Evolutionary conservation across 2,888 invertebrate genomes (phyloP).

Genomic region (Melieria crassipennis): DNA sequence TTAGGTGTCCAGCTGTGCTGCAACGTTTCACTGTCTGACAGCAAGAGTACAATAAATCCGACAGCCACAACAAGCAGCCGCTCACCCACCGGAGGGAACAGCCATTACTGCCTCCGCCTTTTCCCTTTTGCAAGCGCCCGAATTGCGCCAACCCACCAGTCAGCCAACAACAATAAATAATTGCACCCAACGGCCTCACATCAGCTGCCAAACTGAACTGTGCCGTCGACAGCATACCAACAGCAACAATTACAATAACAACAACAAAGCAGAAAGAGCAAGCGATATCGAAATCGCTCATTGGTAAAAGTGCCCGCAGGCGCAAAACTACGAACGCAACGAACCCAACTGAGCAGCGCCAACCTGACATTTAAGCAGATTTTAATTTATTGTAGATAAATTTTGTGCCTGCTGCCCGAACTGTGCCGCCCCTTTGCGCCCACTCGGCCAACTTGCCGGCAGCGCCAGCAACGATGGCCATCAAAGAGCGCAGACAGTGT

Average conservation of each 20-base stretch:
- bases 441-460: neutral
- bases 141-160: no score
- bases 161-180: conserved; percentile 58
- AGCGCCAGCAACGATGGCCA: neutral
- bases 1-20: no score
- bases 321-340: conserved; percentile 25
- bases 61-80: no score
- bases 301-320: conserved; percentile 30
- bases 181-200: conserved; percentile 59
- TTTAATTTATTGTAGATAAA: conserved; percentile 62
- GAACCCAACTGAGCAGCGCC: neutral
- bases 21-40: no score
- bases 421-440: neutral
- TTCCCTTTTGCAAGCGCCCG: no score
- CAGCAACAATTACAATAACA: neutral
- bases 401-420: conserved; percentile 15
- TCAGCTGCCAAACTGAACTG: neutral
- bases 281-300: conserved; percentile 16
- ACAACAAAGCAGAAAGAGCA: no score
- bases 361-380: conserved; percentile 59
- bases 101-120: no score
- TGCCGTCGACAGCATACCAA: neutral
- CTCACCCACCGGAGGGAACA: no score
- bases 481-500: conserved; percentile 13
- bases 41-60: no score